Evolutionary conservation across 2,113 vertebrate species (phyloP).

Genomic region (Azemiops feae): DNA sequence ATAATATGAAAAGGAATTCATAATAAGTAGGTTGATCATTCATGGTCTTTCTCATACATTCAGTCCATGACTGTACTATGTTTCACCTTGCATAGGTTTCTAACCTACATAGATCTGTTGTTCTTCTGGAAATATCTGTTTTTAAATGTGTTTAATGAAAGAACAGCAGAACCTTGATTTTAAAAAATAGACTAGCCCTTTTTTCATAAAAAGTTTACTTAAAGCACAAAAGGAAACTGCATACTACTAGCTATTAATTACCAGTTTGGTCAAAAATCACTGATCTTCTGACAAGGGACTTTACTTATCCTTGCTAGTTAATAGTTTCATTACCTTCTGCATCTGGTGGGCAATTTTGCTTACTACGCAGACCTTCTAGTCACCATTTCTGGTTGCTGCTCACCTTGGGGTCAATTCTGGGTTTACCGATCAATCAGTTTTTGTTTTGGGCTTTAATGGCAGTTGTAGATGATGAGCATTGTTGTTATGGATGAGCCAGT

Average conservation of each 20-base stretch:
- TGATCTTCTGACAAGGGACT: neutral
- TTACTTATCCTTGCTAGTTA: neutral
- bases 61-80: neutral
- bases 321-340: neutral
- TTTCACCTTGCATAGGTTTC: neutral
- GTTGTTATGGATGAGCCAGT: neutral
- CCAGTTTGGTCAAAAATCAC: neutral
- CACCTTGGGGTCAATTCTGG: neutral
- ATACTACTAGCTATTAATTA: neutral
- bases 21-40: neutral
- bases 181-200: neutral
- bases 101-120: neutral
- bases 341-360: neutral
- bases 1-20: neutral
- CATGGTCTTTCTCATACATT: neutral
- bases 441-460: neutral
- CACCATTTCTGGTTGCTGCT: neutral
- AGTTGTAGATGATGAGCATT: neutral
- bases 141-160: neutral
- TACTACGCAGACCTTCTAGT: neutral
- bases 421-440: neutral
- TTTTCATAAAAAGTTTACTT: neutral
- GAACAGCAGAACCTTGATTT: neutral
- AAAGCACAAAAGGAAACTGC: neutral
- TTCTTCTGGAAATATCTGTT: neutral